phyloP scores from a whole-genome alignment of 2,797 vertebrate species.

The Halcyon smyrnensis region DNA sequence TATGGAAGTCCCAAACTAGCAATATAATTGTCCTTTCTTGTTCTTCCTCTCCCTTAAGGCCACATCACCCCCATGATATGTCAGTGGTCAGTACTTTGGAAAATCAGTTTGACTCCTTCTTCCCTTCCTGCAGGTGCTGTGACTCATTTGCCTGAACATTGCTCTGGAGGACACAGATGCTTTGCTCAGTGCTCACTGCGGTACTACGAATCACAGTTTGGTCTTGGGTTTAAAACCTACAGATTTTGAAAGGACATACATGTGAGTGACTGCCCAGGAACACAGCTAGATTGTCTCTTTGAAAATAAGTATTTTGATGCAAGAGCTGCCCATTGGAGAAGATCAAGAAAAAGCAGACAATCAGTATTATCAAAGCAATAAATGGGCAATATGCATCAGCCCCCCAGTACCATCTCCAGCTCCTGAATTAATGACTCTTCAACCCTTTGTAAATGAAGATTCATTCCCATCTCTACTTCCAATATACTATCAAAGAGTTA shows the following conservation, averaged over 20 bases:
- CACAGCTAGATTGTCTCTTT: background rate
- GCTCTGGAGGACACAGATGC: background rate
- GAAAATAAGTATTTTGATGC: background rate
- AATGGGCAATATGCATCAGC: background rate
- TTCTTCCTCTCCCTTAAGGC: background rate
- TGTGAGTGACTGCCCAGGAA: background rate
- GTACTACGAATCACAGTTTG: background rate
- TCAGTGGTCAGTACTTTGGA: conserved; percentile 9
- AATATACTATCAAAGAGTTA: background rate
- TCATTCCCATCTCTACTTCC: background rate
- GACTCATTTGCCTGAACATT: conserved; percentile 6
- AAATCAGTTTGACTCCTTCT: conserved; percentile 54
- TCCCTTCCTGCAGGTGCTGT: conserved; percentile 39
- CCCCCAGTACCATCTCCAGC: background rate
- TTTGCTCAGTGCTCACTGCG: background rate
- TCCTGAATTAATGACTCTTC: background rate
- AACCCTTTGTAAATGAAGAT: background rate
- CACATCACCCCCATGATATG: background rate
- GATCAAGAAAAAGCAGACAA: background rate
- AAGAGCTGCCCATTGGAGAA: background rate
- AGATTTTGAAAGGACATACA: background rate
- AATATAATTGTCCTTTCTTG: background rate
- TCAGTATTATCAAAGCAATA: background rate
- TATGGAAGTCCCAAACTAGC: background rate
- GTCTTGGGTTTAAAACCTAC: background rate